phyloP scores from a whole-genome alignment of 2,888 invertebrate species.

The Xylocampa areola region DNA sequence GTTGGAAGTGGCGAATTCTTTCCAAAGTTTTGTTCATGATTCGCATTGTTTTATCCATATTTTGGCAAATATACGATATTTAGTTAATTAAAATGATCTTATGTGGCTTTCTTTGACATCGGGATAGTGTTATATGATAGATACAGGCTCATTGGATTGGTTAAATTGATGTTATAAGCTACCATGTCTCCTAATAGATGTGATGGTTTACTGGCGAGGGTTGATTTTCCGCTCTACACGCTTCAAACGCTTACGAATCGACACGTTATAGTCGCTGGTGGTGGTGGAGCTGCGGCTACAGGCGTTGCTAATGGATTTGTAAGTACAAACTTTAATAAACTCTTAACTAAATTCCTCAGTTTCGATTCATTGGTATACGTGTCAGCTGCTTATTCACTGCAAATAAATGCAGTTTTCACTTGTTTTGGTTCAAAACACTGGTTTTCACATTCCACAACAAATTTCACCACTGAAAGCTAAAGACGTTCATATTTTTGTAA shows the following conservation, averaged over 20 bases:
- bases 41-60: slow-evolving; percentile 74
- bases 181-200: slow-evolving; percentile 87
- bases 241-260: slow-evolving; percentile 97
- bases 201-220: slow-evolving; percentile 94
- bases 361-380: slow-evolving; percentile 64
- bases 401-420: slow-evolving; percentile 48
- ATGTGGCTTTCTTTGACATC: slow-evolving; percentile 68
- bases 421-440: slow-evolving; percentile 14
- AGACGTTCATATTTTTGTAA: slow-evolving; percentile 11
- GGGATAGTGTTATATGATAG: slow-evolving; percentile 67
- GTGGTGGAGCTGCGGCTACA: slow-evolving; percentile 98
- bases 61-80: slow-evolving; percentile 66
- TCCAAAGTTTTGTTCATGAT: slow-evolving; percentile 76
- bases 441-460: slow-evolving; percentile 33
- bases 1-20: slow-evolving; percentile 84
- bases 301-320: slow-evolving; percentile 99
- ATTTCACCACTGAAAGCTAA: slow-evolving; percentile 23
- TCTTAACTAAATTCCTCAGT: slow-evolving; percentile 34
- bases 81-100: slow-evolving; percentile 72
- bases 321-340: slow-evolving; percentile 81
- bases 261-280: slow-evolving; percentile 98
- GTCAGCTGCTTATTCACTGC: slow-evolving; percentile 67
- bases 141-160: slow-evolving; percentile 61
- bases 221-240: slow-evolving; percentile 98
- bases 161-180: slow-evolving; percentile 74